Evolutionary conservation across 2,797 vertebrate species (phyloP).

Genomic region (Falco naumanni): DNA sequence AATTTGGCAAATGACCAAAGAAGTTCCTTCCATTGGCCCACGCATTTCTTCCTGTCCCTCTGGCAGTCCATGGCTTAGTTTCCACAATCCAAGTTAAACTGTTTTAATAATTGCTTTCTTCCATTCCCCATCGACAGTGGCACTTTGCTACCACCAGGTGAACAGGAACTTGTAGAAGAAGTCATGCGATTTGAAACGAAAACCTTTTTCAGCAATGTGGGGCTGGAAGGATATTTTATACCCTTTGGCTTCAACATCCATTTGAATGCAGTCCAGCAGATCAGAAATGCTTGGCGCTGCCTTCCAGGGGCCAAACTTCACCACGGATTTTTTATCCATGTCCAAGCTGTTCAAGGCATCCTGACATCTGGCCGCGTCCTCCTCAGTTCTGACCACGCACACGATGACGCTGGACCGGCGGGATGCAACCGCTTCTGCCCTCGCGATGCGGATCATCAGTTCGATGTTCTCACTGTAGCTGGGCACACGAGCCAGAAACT

Average conservation of each 20-base stretch:
- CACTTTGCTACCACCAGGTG: constrained; percentile 87
- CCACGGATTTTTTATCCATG: constrained; percentile 84
- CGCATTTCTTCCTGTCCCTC: background rate
- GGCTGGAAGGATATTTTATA: constrained; percentile 80
- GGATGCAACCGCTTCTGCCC: constrained; percentile 87
- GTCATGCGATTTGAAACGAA: constrained; percentile 80
- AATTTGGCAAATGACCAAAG: background rate
- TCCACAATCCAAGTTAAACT: background rate
- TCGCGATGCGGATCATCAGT: constrained; percentile 88
- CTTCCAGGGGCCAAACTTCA: constrained; percentile 94
- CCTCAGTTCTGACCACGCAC: constrained; percentile 83
- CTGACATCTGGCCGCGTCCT: constrained; percentile 77
- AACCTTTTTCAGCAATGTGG: constrained; percentile 77
- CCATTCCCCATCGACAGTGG: rapidly evolving
- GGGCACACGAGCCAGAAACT: constrained; percentile 88
- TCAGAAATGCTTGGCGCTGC: constrained; percentile 75
- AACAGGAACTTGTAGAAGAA: constrained; percentile 88
- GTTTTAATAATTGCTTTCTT: background rate
- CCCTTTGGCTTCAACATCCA: constrained; percentile 87
- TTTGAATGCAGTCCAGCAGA: constrained; percentile 87
- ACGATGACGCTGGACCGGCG: constrained; percentile 84
- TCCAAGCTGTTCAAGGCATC: constrained; percentile 81
- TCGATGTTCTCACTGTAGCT: constrained; percentile 92
- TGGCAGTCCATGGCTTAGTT: background rate
- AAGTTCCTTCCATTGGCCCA: rapidly evolving